Evolutionary conservation across 2,888 invertebrate species (phyloP), one percentile per base, ranked within the genome.

Genomic region (Eupithecia subfuscata): DNA sequence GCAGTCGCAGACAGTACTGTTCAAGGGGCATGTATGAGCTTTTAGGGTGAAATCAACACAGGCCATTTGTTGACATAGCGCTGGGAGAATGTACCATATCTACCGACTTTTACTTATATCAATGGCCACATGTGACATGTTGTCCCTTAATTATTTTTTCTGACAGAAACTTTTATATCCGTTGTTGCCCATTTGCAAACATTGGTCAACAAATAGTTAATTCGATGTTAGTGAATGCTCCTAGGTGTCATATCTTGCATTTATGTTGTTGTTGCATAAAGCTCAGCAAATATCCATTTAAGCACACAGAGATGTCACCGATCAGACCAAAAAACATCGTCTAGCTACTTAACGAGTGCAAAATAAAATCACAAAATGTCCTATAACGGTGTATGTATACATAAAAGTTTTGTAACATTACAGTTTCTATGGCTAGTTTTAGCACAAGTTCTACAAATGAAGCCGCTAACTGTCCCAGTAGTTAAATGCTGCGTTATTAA

Each of bases 401-500:
- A 22, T 11, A 9, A 9, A 9, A 9, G 30, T 30, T 3, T 30
- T 16, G 63, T 30, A 30, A 30, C 14, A 30, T 30, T 30, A 25
- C 63, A 64, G 34, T 34, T 30, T 16, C 8, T 34, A 18, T n/a
- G 7, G 14, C 25, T 60, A 60, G 25, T 60, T 56, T 56, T 22
- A 22, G 0, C 56, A 12, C 1, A 34, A 34, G 8, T 9, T 64
- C 18, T 64, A 64, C 18, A 64, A 63, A 64, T 64, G 34, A 9
- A 64, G 34, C 34, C 34, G 64, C 64, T 64, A 64, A 68, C 40
- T 71, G 63, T 75, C 73, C 63, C 69, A 45, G 70, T 70, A 75
- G 75, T 79, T 75, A 80, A 82, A 80, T 74, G 71, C 84, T 86
- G 85, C 84, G 84, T 88, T 90, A 91, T 92, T 91, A 89, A 91